Conservation (phyloP, 2,797 vertebrate genomes). For the Cetoscarus ocellatus region DNA sequence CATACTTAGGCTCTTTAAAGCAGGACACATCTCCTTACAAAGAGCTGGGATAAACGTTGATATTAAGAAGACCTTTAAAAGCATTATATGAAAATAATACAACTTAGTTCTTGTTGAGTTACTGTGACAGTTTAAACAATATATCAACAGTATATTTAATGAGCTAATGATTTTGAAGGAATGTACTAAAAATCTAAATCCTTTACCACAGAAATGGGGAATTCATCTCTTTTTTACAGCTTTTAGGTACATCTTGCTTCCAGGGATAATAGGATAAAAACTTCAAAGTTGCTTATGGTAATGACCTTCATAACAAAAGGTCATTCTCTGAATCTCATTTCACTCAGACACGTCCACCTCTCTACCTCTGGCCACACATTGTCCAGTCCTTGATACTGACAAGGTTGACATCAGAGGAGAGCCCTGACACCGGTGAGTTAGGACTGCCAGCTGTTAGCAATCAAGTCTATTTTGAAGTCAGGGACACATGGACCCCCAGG, state of each 20-base stretch:
- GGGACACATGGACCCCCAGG: constrained; percentile 88
- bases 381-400: constrained; percentile 87
- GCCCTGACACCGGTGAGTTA: constrained; percentile 88
- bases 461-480: constrained; percentile 91
- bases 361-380: constrained; percentile 73
- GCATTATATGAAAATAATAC: neutral
- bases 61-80: constrained; percentile 6
- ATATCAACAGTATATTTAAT: no score
- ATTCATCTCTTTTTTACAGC: neutral
- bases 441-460: constrained; percentile 89
- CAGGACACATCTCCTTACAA: constrained; percentile 23
- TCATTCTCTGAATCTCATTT: constrained; percentile 67
- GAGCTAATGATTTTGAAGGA: no score
- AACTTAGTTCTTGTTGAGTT: neutral
- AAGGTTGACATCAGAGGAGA: constrained; percentile 89
- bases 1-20: constrained; percentile 48
- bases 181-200: no score
- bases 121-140: no score
- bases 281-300: constrained; percentile 65
- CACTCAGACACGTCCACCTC: constrained; percentile 44
- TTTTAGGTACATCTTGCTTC: constrained; percentile 7
- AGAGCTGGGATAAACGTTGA: constrained; percentile 14
- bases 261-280: constrained; percentile 43
- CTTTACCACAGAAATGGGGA: no score
- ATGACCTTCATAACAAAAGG: constrained; percentile 63